These are phyloP conservation scores for Drosophila subquinaria DNA, from an alignment of 2,888 invertebrate genomes.

Conservation along the genomic window DNA sequence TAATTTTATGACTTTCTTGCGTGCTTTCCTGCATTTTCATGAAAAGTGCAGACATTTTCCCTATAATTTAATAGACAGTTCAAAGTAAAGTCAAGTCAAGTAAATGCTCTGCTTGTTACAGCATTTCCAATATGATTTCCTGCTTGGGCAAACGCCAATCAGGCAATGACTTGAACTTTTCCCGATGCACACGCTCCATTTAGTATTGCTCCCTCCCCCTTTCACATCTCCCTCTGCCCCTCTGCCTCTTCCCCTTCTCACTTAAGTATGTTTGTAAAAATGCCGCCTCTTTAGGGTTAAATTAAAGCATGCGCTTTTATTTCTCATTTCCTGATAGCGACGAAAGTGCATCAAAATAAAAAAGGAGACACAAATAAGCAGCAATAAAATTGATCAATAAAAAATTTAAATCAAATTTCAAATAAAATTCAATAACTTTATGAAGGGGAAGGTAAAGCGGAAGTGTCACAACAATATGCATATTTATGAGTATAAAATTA, in stretches of 20 bases:
- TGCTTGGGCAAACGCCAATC: constrained; percentile 66
- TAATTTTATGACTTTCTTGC: constrained; percentile 3
- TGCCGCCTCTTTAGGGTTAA: constrained; percentile 51
- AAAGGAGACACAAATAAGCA: constrained; percentile 14
- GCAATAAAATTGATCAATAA: constrained; percentile 28
- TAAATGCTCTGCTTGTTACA: constrained; percentile 27
- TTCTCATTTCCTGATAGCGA: constrained; percentile 60
- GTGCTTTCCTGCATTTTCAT: constrained; percentile 9
- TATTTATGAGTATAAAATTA: constrained; percentile 41
- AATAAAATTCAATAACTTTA: constrained; percentile 35
- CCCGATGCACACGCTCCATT: constrained; percentile 47
- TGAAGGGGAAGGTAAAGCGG: constrained; percentile 8
- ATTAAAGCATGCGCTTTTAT: constrained; percentile 73
- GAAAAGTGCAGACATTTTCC: constrained; percentile 26
- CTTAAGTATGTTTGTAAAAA: constrained; percentile 15
- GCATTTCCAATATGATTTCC: constrained; percentile 63
- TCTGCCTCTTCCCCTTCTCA: constrained; percentile 4
- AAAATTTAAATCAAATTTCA: constrained; percentile 50
- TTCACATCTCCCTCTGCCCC: background rate
- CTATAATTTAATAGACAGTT: constrained; percentile 26
- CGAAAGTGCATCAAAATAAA: constrained; percentile 43
- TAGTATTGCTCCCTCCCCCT: constrained; percentile 23
- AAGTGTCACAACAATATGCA: constrained; percentile 42
- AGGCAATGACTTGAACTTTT: constrained; percentile 67
- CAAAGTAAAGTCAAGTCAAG: constrained; percentile 21